Conservation (phyloP, 2,797 vertebrate genomes). For the Oryzias dopingdopingensis region DNA sequence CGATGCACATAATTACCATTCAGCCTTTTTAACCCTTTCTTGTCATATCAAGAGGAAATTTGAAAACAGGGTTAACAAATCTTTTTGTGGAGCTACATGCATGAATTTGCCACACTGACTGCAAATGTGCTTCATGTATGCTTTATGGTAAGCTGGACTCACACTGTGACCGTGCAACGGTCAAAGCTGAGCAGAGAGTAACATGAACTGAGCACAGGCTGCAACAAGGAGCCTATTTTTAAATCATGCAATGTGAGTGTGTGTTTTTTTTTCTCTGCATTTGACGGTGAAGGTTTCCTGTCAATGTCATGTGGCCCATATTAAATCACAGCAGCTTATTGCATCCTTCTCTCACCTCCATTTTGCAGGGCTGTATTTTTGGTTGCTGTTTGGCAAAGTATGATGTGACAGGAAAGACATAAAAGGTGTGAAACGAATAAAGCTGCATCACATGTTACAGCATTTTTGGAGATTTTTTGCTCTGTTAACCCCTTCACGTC, state of each 20-base stretch:
- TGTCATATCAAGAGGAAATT: too few species aligned
- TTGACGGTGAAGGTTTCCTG: conserved; percentile 26
- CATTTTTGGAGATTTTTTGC: too few species aligned
- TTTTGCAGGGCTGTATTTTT: neutral
- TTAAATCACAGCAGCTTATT: conserved; percentile 18
- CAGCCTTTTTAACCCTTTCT: too few species aligned
- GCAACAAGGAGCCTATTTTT: conserved; percentile 42
- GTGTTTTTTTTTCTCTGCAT: conserved; percentile 7
- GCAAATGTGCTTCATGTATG: conserved; percentile 16
- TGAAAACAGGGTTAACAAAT: too few species aligned
- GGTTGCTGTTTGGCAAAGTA: too few species aligned
- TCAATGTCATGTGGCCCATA: conserved; percentile 9
- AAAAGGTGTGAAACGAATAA: too few species aligned
- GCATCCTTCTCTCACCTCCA: neutral
- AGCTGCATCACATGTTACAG: too few species aligned
- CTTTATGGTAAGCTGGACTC: neutral
- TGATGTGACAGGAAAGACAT: too few species aligned
- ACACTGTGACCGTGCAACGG: conserved; percentile 29
- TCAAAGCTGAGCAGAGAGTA: conserved; percentile 38
- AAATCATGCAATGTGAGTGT: conserved; percentile 33
- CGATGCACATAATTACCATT: neutral
- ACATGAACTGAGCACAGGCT: conserved; percentile 33
- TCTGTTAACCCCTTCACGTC: too few species aligned
- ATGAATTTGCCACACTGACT: conserved; percentile 19
- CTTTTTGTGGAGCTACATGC: conserved; percentile 9